phyloP scores from a whole-genome alignment of 30 jellyfish, hydroid and myxozoan species.

The Calvadosia cruxmelitensis region DNA sequence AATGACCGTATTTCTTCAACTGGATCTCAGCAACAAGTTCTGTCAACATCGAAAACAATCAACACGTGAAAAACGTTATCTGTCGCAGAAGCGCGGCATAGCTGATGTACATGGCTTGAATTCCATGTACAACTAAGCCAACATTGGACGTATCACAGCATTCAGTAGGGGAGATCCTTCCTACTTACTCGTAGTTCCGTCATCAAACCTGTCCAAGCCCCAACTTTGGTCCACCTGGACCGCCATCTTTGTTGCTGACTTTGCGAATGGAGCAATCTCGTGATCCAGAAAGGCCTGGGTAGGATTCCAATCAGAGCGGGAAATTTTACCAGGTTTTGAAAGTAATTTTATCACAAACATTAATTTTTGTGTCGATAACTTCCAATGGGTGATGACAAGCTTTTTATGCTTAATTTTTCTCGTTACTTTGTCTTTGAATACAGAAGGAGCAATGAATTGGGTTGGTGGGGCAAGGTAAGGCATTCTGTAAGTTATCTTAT shows the following conservation, averaged over 20 bases:
- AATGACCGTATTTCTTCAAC: constrained; percentile 62
- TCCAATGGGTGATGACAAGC: not conserved
- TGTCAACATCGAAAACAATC: constrained; percentile 6
- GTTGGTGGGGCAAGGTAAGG: constrained; percentile 79
- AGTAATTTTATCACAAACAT: too few relatives aligned
- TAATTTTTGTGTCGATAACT: not conserved
- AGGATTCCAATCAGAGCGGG: not conserved
- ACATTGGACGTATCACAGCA: too few relatives aligned
- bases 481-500: too few relatives aligned
- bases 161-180: not conserved
- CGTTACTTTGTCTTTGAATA: not conserved
- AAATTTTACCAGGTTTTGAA: not conserved
- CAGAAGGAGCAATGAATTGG: constrained; percentile 46
- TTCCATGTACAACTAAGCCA: too few relatives aligned
- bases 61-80: not conserved
- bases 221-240: constrained; percentile 37
- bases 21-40: constrained; percentile 84
- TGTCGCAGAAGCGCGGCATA: too few relatives aligned
- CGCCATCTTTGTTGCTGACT: not conserved
- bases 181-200: constrained; percentile 48
- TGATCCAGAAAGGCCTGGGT: not conserved
- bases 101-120: too few relatives aligned
- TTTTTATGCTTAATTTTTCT: too few relatives aligned
- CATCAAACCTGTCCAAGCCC: constrained; percentile 59
- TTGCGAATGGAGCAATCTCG: not conserved